Base-by-base conservation (phyloP, 1,140 invertebrate genomes). In the Doryteuthis pealeii region DNA sequence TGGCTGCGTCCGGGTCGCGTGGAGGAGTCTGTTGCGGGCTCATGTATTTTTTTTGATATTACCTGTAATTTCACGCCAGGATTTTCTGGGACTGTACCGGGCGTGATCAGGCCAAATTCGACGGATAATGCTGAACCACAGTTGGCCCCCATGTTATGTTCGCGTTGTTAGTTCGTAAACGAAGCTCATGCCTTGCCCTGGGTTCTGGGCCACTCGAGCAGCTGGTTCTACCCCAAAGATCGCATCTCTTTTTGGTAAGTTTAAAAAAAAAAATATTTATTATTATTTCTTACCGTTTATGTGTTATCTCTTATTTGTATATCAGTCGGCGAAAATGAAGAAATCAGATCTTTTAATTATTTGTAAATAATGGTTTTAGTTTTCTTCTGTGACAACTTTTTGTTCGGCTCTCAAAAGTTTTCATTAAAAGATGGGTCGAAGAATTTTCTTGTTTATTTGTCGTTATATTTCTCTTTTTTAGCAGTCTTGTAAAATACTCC, bases 161-260 rank as follows among this genome's bases (percentile, higher is more conserved):
- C 77, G 91, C 92, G 0, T 89, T 97, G 78, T 89, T 98, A 72
- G 92, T 94, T 30, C 90, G 95, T 78, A 98, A 98, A 98, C 84
- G 98, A 99, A 89, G 94, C 91, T 0, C 94, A 97, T 83, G 92
- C 92, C 0, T 89, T 99, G 77, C 96, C 97, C 0, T 96, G 95
- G 87, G 96, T 96, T 86, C 89, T 99, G 28, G 94, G 92, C 12
- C 91, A 92, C 86, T 99, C 31, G 91, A 95, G 81, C 89, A 91
- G 54, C 86, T 96, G 54, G 91, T 96, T 96, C 80, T 99, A 99
- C 90, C 96, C 96, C 0, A 98, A 98, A 88, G 87, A 95, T 75
- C 89, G 96, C 75, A 93, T 99, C 70, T 90, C 92, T 65, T 86
- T 97, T 74, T 97, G 94, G 94, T 96, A 90, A 92, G 80, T 73